Base-by-base conservation (phyloP, 1,140 invertebrate species). In the Dinoponera quadriceps region DNA sequence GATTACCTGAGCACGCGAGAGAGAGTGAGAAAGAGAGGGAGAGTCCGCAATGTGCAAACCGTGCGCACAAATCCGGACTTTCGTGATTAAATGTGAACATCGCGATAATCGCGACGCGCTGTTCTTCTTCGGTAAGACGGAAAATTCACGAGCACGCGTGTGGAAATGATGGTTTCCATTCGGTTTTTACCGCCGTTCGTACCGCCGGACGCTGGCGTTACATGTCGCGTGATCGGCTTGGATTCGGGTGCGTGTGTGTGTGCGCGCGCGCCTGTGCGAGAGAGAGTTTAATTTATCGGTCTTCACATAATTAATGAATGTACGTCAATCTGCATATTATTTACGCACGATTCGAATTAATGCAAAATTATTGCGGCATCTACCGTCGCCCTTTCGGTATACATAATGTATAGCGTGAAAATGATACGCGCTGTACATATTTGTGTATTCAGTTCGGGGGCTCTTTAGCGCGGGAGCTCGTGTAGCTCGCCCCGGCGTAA, bases 311-410 rank as follows among this genome's bases (percentile, higher is more conserved):
- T 80, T 80, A 80, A 71, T 48, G 51, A 69, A 71, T 29, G 29
- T 55, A 38, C 33, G n/a, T 59, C 75, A 71, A 80, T 71, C 51
- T 65, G 27, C 73, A 71, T 57, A 55, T 57, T 80, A 71, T 80
- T 80, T 80, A 71, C 65, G 65, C 33, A 14, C 33, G 65, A 80
- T 57, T 57, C 75, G 33, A 59, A 80, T 80, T 80, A 59, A 80
- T 71, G 65, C 54, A 71, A 59, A 78, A 80, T 80, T 80, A 80
- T 48, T 33, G 65, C 33, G 51, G 51, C 33, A 71, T 66, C 65
- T 57, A 80, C 25, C 25, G 22, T 48, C 33, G 65, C 29, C 54
- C 66, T 69, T 57, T n/a, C 33, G 29, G n/a, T n/a, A 29, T 65
- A 38, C 44, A 63, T 75, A 75, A 75, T 51, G 48, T 68, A 48